Conservation (phyloP, 53 echinoderm and acorn worm genomes). For the Arbacia lixula region DNA sequence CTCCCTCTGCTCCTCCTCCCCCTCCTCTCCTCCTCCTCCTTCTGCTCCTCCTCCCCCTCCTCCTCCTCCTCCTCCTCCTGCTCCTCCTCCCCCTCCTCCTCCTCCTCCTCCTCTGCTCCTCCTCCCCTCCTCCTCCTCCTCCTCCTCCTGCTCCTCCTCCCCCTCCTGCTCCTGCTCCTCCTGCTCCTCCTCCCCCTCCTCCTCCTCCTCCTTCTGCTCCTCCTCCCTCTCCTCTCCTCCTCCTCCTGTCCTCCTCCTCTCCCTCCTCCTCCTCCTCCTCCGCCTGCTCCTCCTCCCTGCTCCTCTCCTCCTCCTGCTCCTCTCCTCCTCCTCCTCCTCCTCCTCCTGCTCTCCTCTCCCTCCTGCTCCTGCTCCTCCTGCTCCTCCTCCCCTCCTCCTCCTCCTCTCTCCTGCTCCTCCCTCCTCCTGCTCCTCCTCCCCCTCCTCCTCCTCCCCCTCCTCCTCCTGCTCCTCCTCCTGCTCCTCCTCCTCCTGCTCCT, state of each 20-base stretch:
- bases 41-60: not conserved
- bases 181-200: not conserved
- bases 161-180: not conserved
- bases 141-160: not conserved
- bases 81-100: not conserved
- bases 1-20: too few species aligned
- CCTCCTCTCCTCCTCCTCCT: too few species aligned
- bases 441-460: not conserved
- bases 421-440: slow-evolving; percentile 2
- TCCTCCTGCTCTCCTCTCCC: too few species aligned
- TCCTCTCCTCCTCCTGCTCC: too few species aligned
- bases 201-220: too few species aligned
- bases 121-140: not conserved
- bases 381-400: too few species aligned
- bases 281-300: too few species aligned
- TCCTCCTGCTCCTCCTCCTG: not conserved
- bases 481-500: not conserved
- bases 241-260: not conserved
- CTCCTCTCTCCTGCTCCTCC: slow-evolving; percentile 2
- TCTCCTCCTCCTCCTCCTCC: not conserved
- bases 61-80: not conserved
- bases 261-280: not conserved
- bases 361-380: too few species aligned
- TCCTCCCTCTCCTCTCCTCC: not conserved
- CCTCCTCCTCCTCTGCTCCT: too few species aligned